Conservation (phyloP, 1,140 invertebrate species). For the Neelides sp. region DNA sequence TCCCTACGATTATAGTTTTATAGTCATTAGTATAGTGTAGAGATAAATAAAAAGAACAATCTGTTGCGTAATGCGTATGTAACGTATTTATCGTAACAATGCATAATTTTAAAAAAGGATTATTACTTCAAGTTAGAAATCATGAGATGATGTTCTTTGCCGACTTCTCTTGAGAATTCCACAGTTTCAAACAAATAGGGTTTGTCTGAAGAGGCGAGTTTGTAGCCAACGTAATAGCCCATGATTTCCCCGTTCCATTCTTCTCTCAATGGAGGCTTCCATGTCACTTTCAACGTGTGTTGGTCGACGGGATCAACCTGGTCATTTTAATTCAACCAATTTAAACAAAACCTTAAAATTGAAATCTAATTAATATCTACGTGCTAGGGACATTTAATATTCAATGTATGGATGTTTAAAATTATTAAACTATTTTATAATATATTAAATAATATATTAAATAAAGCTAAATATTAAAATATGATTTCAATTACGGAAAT, state of each 20-base stretch:
- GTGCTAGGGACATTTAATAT: no score
- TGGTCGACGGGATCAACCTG: slow-evolving; percentile 83
- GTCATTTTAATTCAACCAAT: slow-evolving; percentile 43
- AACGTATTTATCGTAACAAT: slow-evolving; percentile 6
- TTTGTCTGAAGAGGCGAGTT: slow-evolving; percentile 74
- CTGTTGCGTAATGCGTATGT: not conserved
- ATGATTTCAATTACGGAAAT: no score
- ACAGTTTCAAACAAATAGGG: slow-evolving; percentile 83
- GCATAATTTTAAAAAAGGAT: slow-evolving; percentile 1
- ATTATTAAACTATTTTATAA: not conserved
- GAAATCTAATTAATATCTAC: not conserved
- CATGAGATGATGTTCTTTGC: slow-evolving; percentile 59
- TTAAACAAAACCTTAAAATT: slow-evolving; percentile 11
- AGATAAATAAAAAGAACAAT: not conserved
- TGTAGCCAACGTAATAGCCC: slow-evolving; percentile 80
- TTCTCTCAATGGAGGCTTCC: slow-evolving; percentile 78
- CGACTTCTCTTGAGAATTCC: slow-evolving; percentile 78
- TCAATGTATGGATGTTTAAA: no score
- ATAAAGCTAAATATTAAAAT: no score
- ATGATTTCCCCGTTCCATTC: slow-evolving; percentile 84
- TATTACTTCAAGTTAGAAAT: slow-evolving; percentile 62
- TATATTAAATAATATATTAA: no score
- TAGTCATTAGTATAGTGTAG: not conserved
- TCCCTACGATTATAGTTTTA: no score
- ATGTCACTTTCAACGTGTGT: slow-evolving; percentile 77